Evolutionary conservation across 2,113 vertebrate species (phyloP), one percentile per base, ranked within the genome.

Genomic region (Syrrhaptes paradoxus): DNA sequence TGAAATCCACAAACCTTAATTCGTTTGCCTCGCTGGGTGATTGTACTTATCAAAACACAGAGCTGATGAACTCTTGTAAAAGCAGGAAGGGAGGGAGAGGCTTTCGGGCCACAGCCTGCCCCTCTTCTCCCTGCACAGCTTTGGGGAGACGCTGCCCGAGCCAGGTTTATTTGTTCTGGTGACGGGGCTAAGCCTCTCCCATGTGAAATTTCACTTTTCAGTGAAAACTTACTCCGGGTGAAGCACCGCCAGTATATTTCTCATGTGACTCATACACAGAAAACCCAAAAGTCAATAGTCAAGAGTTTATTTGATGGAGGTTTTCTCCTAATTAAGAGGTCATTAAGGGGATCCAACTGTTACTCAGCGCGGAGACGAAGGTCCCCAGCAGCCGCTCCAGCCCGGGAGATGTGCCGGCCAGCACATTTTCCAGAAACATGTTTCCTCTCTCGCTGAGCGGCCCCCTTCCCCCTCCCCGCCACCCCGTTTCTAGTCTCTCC

Each of bases 141-240:
- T 95, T 67, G 83, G 86, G 89, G 87, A 95, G 29, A 90, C 15
- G 6, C 78, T 84, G 70, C 49, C 32, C 2, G 7, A 63, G 61
- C 9, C 67, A 54, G 58, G 49, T 92, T 97, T 97, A 91, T 94
- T 95, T 96, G 87, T 90, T 58, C 85, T 94, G 59, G n/a, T 89
- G 77, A 70, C 2, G 3, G 61, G 74, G 51, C 55, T 94, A 94
- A 92, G 85, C 86, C 93, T 89, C 85, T 96, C 94, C 91, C 80
- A 91, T 92, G 94, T 77, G 96, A 98, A 97, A 97, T 95, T 96
- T 95, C 91, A 90, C 90, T 98, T 97, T 96, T 93, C 94, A 96
- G 90, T 97, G 97, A 97, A 94, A 93, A 94, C 61, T 61, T 95
- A 79, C 92, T 88, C 67, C 59, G 74, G 72, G 90, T 97, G 89